phyloP scores from a whole-genome alignment of 2,888 invertebrate genomes.

The Lochmaea crataegi region DNA sequence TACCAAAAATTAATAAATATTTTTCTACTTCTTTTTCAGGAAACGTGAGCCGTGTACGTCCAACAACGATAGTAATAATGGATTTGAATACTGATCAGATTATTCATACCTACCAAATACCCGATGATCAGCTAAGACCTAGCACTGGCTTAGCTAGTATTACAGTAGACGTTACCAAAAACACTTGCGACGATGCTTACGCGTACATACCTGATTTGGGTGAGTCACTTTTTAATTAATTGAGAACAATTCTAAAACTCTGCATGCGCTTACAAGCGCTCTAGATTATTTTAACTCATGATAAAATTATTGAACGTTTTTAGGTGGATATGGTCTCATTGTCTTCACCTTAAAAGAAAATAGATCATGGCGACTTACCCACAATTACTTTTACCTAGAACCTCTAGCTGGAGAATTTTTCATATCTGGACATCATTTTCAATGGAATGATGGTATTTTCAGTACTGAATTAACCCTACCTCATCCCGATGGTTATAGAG shows the following conservation, averaged over 20 bases:
- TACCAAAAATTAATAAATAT: too few species aligned
- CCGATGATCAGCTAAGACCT: conserved; percentile 64
- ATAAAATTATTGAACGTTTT: conserved; percentile 12
- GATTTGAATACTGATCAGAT: conserved; percentile 75
- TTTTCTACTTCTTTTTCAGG: conserved; percentile 57
- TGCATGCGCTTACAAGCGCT: too few species aligned
- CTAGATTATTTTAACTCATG: too few species aligned
- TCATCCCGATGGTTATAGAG: conserved; percentile 68
- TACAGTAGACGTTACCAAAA: conserved; percentile 72
- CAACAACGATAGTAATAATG: conserved; percentile 74
- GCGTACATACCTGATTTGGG: conserved; percentile 77
- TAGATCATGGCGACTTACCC: conserved; percentile 74
- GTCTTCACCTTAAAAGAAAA: conserved; percentile 61
- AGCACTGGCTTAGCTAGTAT: conserved; percentile 74
- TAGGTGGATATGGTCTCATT: conserved; percentile 70
- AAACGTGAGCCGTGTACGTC: conserved; percentile 67
- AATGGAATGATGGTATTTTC: conserved; percentile 86
- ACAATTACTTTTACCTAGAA: conserved; percentile 81
- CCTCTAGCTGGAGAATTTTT: conserved; percentile 75
- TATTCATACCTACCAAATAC: conserved; percentile 70
- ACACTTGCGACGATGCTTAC: conserved; percentile 73
- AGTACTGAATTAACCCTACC: conserved; percentile 73
- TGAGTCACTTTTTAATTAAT: conserved; percentile 31
- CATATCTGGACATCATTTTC: conserved; percentile 76
- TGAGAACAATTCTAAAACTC: background rate